Percentiles rank a stretch among this genome's conserved stretches.
phyloP scores from a whole-genome alignment of 2,113 vertebrate genomes.

The Chrysochloris asiatica region DNA sequence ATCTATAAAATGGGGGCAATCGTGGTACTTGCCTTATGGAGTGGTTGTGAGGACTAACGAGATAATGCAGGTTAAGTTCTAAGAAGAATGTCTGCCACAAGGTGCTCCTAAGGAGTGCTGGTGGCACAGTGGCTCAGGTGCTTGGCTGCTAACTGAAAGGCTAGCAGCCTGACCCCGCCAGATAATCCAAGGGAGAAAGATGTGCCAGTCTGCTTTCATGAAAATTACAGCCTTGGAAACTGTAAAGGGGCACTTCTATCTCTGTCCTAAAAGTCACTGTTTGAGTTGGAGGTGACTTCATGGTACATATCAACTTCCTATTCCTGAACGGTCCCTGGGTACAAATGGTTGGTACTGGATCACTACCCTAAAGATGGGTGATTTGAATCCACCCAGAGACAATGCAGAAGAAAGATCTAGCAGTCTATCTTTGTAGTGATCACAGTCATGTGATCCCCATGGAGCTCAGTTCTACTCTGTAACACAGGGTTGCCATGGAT shows the following conservation, averaged over 20 bases:
- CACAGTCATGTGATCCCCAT: neutral
- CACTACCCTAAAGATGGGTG: neutral
- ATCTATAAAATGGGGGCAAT: neutral
- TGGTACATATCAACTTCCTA: neutral
- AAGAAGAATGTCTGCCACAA: neutral
- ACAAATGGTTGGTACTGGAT: neutral
- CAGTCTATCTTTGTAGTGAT: neutral
- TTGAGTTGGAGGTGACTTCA: too few relatives aligned
- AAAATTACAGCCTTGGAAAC: neutral
- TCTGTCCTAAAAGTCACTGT: too few relatives aligned
- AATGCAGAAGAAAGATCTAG: neutral
- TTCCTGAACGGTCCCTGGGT: neutral
- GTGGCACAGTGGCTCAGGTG: too few relatives aligned
- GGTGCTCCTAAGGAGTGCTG: neutral
- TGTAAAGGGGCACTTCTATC: too few relatives aligned
- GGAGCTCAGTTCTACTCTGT: neutral
- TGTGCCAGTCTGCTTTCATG: neutral
- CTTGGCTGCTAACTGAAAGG: neutral
- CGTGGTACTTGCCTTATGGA: neutral
- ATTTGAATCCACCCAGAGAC: neutral
- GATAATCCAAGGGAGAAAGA: too few relatives aligned
- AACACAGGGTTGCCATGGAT: neutral
- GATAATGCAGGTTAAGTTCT: neutral
- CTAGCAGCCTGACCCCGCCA: neutral
- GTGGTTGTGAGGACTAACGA: neutral